These are phyloP conservation scores for Passer domesticus DNA, from an alignment of 2,113 vertebrate species.

Conservation along the genomic window DNA sequence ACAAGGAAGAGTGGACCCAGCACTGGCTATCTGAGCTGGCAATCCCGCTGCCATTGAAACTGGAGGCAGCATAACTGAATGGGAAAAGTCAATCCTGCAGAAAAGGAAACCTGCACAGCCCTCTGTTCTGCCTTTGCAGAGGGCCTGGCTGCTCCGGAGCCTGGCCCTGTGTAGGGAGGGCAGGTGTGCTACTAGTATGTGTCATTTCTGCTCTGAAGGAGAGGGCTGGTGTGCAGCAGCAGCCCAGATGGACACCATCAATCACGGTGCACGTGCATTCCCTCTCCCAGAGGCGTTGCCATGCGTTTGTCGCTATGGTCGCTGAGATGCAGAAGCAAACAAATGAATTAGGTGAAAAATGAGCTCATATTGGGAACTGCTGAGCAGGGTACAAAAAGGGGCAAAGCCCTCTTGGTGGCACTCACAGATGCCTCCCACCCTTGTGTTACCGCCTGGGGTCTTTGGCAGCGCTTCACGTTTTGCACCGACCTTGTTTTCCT, in stretches of 20 bases:
- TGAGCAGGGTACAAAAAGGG: neutral
- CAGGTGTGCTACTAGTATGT: neutral
- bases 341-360: neutral
- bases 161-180: neutral
- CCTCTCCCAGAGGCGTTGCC: rapidly evolving
- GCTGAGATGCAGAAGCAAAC: neutral
- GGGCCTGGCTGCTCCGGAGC: neutral
- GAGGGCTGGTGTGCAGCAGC: neutral
- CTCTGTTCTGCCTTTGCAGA: neutral
- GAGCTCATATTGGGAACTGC: neutral
- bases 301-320: rapidly evolving
- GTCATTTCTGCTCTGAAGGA: neutral
- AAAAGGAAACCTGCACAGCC: neutral
- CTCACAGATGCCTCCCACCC: neutral
- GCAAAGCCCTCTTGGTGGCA: neutral
- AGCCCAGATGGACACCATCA: rapidly evolving
- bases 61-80: neutral
- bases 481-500: rapidly evolving
- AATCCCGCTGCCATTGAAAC: neutral
- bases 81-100: neutral
- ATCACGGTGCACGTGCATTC: neutral
- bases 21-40: neutral
- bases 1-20: neutral
- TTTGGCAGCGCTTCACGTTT: neutral
- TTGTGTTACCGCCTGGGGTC: rapidly evolving